Evolutionary conservation across 2,888 invertebrate species (phyloP).

Genomic region (Cephus runcator): DNA sequence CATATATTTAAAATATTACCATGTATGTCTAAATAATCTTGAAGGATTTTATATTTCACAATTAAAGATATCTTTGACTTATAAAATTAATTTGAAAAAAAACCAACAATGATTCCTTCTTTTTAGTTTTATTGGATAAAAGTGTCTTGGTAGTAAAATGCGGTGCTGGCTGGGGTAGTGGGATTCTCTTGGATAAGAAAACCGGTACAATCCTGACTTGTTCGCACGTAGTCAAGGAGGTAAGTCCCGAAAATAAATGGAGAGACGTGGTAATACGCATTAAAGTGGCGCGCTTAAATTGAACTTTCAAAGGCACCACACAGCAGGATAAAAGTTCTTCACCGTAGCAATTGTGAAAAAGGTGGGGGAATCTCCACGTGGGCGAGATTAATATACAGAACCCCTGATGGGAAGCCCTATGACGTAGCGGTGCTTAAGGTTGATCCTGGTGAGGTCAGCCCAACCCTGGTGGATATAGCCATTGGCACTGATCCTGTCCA

Average conservation of each 20-base stretch:
- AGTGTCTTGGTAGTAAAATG: conserved; percentile 70
- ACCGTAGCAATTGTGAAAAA: conserved; percentile 24
- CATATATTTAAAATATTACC: background rate
- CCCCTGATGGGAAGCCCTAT: conserved; percentile 51
- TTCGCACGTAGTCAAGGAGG: conserved; percentile 71
- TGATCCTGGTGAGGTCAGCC: conserved; percentile 36
- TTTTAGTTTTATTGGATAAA: conserved; percentile 66
- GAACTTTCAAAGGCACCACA: conserved; percentile 39
- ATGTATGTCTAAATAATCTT: background rate
- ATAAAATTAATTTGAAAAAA: background rate
- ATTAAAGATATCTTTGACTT: background rate
- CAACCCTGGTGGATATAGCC: conserved; percentile 40
- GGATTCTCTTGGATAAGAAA: conserved; percentile 66
- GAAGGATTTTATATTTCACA: background rate
- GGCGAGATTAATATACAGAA: conserved; percentile 56
- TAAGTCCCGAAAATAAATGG: conserved; percentile 43
- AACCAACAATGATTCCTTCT: background rate
- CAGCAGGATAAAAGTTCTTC: conserved; percentile 41
- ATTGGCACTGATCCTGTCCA: conserved; percentile 31
- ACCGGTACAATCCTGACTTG: conserved; percentile 71
- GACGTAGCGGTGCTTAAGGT: conserved; percentile 59
- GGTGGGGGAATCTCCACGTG: conserved; percentile 25
- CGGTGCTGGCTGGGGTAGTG: conserved; percentile 72
- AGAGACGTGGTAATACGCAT: background rate
- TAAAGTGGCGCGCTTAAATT: background rate